Evolutionary conservation across 2,888 invertebrate species (phyloP), one percentile per base, ranked within the genome.

Genomic region (Phalera bucephala): DNA sequence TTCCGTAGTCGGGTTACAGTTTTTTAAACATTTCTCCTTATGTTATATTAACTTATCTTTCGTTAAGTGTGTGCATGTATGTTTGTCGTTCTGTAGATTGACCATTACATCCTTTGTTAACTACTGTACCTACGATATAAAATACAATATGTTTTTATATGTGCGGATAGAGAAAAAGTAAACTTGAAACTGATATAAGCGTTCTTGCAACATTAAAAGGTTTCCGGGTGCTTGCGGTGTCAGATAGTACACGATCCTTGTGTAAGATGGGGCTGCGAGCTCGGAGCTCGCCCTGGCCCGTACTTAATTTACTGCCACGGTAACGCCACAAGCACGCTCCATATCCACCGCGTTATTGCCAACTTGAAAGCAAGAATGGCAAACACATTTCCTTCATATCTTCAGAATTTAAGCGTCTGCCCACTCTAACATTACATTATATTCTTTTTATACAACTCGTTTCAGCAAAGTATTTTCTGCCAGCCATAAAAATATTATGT

Each of bases 351-450:
- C 79, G 82, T 87, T 87, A 88, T 86, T 86, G 80, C 86, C 85
- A 80, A 82, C 86, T 88, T 82, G 82, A 84, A 87, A 85, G 80
- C 80, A 84, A 80, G 80, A 85, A 86, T 79, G 72, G 75, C 80
- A 74, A 73, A 80, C 78, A 82, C 80, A 82, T 83, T 85, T 86
- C 74, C 78, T 78, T 79, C 78, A 79, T 85, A 81, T 80, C 82
- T 85, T 64, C 67, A 73, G 72, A 79, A 79, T 80, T 78, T 80
- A 79, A 81, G 75, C 13, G 73, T 75, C 75, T 78, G 70, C 73
- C 77, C 73, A 69, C 73, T 77, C 64, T 65, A 71, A 72, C 72
- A 65, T 74, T 64, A 70, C 68, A 70, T 75, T 77, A 73, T 73
- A 72, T 71, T 72, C 55, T 70, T 72, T 73, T 73, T 73, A 67